Conservation (phyloP, 2,113 vertebrate genomes). For the Apteryx mantelli region DNA sequence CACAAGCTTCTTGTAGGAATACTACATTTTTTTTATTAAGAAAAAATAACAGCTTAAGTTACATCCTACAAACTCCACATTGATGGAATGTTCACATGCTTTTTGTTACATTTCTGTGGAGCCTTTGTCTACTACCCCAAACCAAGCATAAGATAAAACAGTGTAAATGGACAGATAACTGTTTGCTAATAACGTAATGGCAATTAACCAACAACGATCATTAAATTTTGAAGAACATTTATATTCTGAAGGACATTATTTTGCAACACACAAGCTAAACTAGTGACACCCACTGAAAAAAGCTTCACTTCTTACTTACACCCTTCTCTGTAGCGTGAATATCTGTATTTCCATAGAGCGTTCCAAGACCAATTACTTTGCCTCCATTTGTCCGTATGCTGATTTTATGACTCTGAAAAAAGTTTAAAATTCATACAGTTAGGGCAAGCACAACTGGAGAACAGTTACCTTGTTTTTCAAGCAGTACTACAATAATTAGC, state of each 20-base stretch:
- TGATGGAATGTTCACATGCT: neutral
- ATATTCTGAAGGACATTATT: neutral
- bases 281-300: neutral
- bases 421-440: neutral
- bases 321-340: conserved; percentile 84
- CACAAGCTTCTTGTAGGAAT: neutral
- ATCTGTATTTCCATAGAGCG: conserved; percentile 88
- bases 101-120: neutral
- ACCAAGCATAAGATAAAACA: neutral
- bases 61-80: neutral
- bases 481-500: neutral
- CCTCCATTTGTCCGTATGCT: conserved; percentile 84
- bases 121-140: neutral
- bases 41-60: neutral
- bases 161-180: neutral
- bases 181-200: neutral
- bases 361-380: conserved; percentile 86
- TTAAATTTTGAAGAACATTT: neutral
- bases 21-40: neutral
- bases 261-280: neutral
- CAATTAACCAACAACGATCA: neutral
- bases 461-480: neutral
- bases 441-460: neutral
- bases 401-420: conserved; percentile 85
- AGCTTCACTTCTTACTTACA: conserved; percentile 77